Evolutionary conservation across 2,888 invertebrate species (phyloP).

Genomic region (Cephus pulcher): DNA sequence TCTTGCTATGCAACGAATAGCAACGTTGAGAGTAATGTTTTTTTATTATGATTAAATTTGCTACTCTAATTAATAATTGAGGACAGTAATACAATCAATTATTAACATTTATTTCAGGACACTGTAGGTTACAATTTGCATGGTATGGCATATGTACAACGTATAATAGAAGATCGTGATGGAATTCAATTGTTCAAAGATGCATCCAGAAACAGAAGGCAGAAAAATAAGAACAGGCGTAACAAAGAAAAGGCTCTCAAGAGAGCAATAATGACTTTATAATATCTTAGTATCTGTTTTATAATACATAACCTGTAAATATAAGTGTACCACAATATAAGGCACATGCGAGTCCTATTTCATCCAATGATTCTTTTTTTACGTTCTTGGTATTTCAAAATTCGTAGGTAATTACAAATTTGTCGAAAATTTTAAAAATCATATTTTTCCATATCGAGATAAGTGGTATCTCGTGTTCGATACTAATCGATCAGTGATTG

Average conservation of each 20-base stretch:
- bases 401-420: background rate
- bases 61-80: background rate
- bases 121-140: slow-evolving; percentile 87
- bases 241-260: slow-evolving; percentile 74
- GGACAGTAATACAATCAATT: slow-evolving; percentile 24
- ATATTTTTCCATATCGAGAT: background rate
- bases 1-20: slow-evolving; percentile 70
- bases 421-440: background rate
- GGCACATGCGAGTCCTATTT: background rate
- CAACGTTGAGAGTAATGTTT: slow-evolving; percentile 72
- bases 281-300: slow-evolving; percentile 23
- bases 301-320: background rate
- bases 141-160: slow-evolving; percentile 81
- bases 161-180: slow-evolving; percentile 80
- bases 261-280: slow-evolving; percentile 69
- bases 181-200: slow-evolving; percentile 84
- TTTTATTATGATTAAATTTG: background rate
- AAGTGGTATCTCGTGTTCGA: background rate
- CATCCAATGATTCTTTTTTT: background rate
- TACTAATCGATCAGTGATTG: background rate
- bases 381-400: background rate
- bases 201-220: slow-evolving; percentile 74
- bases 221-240: slow-evolving; percentile 74
- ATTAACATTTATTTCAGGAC: slow-evolving; percentile 72
- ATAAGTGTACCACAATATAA: background rate